Percentiles rank a stretch among this genome's conserved stretches.
phyloP scores from a whole-genome alignment of 2,113 vertebrate species.

The Rhagologus leucostigma region DNA sequence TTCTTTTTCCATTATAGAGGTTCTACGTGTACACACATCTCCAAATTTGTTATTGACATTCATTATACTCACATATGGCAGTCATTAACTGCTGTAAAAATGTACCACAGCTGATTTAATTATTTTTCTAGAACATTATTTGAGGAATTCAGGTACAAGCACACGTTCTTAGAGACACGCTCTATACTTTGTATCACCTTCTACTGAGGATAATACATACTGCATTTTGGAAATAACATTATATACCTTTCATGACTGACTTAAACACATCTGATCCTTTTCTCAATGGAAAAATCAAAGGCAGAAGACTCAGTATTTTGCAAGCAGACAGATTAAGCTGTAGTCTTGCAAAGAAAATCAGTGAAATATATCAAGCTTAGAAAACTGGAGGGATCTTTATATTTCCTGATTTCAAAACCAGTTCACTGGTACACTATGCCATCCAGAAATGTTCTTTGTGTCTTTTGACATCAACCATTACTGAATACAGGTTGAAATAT shows the following conservation, averaged over 20 bases:
- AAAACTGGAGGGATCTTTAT: not conserved
- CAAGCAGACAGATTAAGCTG: not conserved
- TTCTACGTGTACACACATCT: not conserved
- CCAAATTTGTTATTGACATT: not conserved
- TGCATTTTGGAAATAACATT: not conserved
- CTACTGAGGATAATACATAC: not conserved
- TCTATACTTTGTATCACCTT: not conserved
- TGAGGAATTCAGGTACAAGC: not conserved
- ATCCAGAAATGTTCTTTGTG: not conserved
- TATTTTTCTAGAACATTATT: not conserved
- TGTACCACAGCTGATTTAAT: not conserved
- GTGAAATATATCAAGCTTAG: not conserved
- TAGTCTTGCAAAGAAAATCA: not conserved
- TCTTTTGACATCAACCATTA: not conserved
- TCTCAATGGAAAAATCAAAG: not conserved
- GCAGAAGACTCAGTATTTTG: not conserved
- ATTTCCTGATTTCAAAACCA: not conserved
- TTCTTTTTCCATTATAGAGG: constrained; percentile 6
- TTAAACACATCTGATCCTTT: not conserved
- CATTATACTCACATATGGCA: constrained; percentile 11
- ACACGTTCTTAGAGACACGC: not conserved
- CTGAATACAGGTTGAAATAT: not conserved
- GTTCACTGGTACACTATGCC: not conserved
- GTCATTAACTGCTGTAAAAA: constrained; percentile 22
- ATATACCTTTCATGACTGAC: not conserved